A percentile compares a stretch with the other conserved stretches of the same genome.
phyloP scores from a whole-genome alignment of 1,140 invertebrate genomes.

The Macrosteles quadrilineatus region DNA sequence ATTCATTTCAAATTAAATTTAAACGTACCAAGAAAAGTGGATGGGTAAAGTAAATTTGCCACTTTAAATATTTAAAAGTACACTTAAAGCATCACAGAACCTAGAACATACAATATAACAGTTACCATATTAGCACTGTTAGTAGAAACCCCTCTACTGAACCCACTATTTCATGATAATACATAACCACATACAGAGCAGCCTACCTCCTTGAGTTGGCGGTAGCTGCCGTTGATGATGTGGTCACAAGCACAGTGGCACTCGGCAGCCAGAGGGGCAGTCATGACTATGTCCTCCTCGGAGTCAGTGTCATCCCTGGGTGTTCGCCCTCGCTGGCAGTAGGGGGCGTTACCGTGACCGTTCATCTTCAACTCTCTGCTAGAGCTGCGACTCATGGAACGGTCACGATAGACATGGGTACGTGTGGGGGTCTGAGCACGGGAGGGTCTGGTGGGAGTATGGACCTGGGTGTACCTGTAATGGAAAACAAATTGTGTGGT shows the following conservation, averaged over 20 bases:
- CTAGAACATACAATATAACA: too few species aligned
- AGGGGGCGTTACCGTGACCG: conserved; percentile 10
- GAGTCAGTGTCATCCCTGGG: conserved; percentile 16
- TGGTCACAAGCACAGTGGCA: conserved; percentile 30
- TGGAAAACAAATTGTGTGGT: too few species aligned
- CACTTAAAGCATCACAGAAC: too few species aligned
- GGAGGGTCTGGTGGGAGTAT: background rate
- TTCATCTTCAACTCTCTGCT: conserved; percentile 26
- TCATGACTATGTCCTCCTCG: conserved; percentile 29
- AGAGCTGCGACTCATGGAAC: background rate
- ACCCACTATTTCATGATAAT: too few species aligned
- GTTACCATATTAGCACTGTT: too few species aligned
- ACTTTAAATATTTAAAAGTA: too few species aligned
- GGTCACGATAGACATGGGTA: background rate
- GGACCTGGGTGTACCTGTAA: background rate
- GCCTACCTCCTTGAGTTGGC: conserved; percentile 30
- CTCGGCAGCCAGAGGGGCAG: conserved; percentile 4
- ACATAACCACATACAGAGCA: too few species aligned
- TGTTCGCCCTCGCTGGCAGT: background rate
- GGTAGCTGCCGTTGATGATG: conserved; percentile 30
- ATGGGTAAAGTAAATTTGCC: too few species aligned
- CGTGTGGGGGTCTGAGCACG: background rate
- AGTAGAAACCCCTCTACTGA: too few species aligned
- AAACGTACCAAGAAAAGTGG: too few species aligned
- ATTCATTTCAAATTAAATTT: too few species aligned